These are phyloP conservation scores for Cryptotis parvus DNA, from an alignment of 2,113 vertebrate genomes.

Conservation along the genomic window DNA sequence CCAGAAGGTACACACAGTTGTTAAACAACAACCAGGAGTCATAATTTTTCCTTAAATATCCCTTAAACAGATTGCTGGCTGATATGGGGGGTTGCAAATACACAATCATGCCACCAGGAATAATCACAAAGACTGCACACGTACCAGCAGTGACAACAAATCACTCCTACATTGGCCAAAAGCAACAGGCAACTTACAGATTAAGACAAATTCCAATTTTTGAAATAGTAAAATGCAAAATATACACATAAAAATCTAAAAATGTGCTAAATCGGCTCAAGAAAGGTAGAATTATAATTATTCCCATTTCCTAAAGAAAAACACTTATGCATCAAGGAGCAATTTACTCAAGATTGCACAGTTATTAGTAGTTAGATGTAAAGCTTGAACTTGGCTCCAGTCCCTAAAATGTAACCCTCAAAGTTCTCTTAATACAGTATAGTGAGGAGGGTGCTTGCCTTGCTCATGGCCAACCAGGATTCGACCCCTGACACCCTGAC, in stretches of 20 bases:
- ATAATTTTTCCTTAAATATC: too few species aligned
- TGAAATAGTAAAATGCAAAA: conserved; percentile 14
- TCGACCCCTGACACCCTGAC: too few species aligned
- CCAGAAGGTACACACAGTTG: too few species aligned
- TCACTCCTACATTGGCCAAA: not conserved
- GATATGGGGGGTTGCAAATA: not conserved
- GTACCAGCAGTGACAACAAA: not conserved
- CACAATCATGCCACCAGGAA: not conserved
- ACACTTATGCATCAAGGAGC: not conserved
- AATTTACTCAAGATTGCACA: not conserved
- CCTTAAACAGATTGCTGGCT: too few species aligned
- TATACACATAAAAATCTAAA: conserved; percentile 14
- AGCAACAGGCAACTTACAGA: not conserved
- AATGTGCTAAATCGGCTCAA: not conserved
- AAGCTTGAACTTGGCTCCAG: not conserved
- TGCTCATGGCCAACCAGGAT: too few species aligned
- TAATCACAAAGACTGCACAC: not conserved
- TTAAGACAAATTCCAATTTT: not conserved
- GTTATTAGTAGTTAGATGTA: not conserved
- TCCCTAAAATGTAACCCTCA: not conserved
- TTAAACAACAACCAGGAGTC: too few species aligned
- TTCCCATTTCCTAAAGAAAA: not conserved
- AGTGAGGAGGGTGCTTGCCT: too few species aligned
- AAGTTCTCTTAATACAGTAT: not conserved
- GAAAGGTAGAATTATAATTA: not conserved